Percentiles rank a stretch among this genome's conserved stretches.
Evolutionary conservation across 2,797 vertebrate genomes (phyloP).

Genomic region (Synaphobranchus kaupii): DNA sequence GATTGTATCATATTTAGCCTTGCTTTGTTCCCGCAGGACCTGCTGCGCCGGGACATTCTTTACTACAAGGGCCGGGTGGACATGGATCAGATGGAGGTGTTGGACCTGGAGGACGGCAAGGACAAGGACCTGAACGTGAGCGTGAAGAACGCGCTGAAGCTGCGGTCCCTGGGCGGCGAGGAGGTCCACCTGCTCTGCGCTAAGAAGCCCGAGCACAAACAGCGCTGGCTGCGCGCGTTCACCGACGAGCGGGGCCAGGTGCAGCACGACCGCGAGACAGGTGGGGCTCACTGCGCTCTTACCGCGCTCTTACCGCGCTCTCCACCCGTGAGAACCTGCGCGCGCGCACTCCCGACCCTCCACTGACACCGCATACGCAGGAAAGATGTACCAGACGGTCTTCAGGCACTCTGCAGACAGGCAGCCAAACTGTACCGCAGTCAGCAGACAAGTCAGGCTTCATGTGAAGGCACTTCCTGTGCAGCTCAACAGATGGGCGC

Average conservation of each 20-base stretch:
- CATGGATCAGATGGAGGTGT: constrained; percentile 87
- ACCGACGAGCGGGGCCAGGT: constrained; percentile 87
- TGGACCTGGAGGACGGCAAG: constrained; percentile 88
- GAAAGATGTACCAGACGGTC: background rate
- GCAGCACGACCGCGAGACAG: constrained; percentile 87
- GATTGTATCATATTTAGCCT: background rate
- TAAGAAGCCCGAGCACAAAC: constrained; percentile 92
- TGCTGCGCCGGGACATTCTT: constrained; percentile 87
- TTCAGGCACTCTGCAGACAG: background rate
- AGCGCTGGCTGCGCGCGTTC: constrained; percentile 91
- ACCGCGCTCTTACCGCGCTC: background rate
- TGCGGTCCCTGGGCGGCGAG: constrained; percentile 71
- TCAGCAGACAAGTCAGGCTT: background rate
- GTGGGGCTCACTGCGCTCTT: constrained; percentile 56
- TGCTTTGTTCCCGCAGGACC: constrained; percentile 74
- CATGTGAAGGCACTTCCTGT: background rate
- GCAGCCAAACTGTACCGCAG: background rate
- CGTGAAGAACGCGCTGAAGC: constrained; percentile 88
- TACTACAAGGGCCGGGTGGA: constrained; percentile 94
- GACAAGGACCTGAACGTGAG: constrained; percentile 89
- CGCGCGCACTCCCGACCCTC: background rate
- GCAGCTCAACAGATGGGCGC: background rate
- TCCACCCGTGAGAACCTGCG: background rate
- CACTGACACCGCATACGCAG: background rate
- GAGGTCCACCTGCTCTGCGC: constrained; percentile 86